Evolutionary conservation across 1,140 invertebrate genomes (phyloP), one percentile per base, ranked within the genome.

Genomic region (Heliconius congener): DNA sequence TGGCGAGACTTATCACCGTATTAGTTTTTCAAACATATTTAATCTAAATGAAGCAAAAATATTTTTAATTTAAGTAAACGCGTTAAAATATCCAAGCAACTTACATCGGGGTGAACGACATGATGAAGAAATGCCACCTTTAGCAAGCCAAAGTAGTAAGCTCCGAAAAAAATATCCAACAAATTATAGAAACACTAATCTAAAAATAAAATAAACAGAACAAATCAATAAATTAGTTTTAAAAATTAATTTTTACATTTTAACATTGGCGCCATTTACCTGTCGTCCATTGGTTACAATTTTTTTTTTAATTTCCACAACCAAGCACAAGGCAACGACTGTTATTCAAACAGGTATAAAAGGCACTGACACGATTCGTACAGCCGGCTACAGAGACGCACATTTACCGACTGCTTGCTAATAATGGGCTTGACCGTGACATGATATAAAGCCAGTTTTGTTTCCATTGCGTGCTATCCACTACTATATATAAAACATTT

Each of bases 101-200:
- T 93, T 93, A 93, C 91, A 92, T 90, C n/a, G 90, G 82, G 87
- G 90, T 92, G 89, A 93, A 93, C 82, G 91, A 90, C 91, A 93
- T 93, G 81, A 79, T 87, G 74, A 27, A 46, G 66, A 27, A 50
- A 57, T 16, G 30, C n/a, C 72, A 42, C 72, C 71, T 73, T 78
- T 72, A 79, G 52, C 74, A 80, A 83, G 82, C 84, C 87, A 81
- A 82, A 85, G 81, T 83, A 79, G 81, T 81, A 85, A 86, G 83
- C 86, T 83, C 81, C 84, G 82, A 77, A 82, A 79, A 66, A 30
- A 30, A 3, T 27, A 66, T 66, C 60, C 60, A 66, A 66, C 11
- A 30, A 77, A 76, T 83, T 86, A 88, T 73, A 76, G 73, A 72
- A 81, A 80, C 86, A 85, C 73, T 66, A 83, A 89, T 88, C 88